Evolutionary conservation across 2,888 invertebrate genomes (phyloP).

Genomic region (Cephus rjabovi): DNA sequence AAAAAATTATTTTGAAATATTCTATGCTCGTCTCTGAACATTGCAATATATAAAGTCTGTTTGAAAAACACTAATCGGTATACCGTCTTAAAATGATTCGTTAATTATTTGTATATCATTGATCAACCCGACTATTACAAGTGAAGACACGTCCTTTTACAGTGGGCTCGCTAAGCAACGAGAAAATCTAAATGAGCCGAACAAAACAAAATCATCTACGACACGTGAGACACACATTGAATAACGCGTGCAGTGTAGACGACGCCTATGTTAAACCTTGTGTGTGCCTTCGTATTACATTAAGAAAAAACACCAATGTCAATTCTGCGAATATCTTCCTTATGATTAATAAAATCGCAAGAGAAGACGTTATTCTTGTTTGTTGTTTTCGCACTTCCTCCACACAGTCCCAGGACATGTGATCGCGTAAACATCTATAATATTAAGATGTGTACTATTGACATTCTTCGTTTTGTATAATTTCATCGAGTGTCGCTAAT

Average conservation of each 20-base stretch:
- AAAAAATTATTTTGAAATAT: background rate
- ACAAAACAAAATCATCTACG: background rate
- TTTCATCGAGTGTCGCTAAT: background rate
- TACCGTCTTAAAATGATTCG: too few relatives aligned
- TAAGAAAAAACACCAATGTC: background rate
- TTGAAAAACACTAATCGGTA: background rate
- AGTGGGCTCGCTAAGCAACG: background rate
- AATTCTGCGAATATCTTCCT: background rate
- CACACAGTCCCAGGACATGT: background rate
- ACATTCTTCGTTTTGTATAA: background rate
- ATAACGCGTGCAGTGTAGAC: background rate
- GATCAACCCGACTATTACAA: background rate
- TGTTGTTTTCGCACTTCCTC: background rate
- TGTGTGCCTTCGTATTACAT: background rate
- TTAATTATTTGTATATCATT: background rate
- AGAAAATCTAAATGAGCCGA: background rate
- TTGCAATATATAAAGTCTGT: background rate
- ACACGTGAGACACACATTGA: background rate
- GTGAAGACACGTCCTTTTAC: background rate
- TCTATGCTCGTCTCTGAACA: background rate
- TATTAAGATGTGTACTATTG: background rate
- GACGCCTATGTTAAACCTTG: background rate
- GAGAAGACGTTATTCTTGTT: background rate
- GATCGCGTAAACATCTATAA: background rate
- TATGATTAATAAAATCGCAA: background rate